Evolutionary conservation across 2,113 vertebrate species (phyloP).

Genomic region (Melanostigma gelatinosum): DNA sequence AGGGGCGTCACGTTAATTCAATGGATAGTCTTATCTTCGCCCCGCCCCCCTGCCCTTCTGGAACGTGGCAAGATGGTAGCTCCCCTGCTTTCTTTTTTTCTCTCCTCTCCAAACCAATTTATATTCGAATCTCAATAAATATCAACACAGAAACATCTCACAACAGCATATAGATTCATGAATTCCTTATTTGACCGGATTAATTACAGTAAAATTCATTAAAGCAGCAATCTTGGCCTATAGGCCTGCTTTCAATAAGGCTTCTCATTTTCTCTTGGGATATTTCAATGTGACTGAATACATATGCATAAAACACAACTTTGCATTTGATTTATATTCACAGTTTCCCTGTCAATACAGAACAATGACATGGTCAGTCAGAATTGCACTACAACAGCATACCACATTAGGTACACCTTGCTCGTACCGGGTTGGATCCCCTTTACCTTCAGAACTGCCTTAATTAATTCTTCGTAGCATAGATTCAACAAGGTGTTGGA

Average conservation of each 20-base stretch:
- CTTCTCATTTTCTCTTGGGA: not conserved
- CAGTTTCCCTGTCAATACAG: not conserved
- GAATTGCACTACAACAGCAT: too few relatives aligned
- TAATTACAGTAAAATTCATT: not conserved
- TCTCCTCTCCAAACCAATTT: too few relatives aligned
- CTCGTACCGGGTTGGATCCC: too few relatives aligned
- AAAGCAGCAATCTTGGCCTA: not conserved
- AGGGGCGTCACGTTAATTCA: constrained; percentile 70
- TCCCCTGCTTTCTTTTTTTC: not conserved
- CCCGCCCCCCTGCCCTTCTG: constrained; percentile 56
- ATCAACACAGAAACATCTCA: not conserved
- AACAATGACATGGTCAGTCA: too few relatives aligned
- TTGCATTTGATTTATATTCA: not conserved
- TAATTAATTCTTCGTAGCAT: too few relatives aligned
- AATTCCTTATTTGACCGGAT: not conserved
- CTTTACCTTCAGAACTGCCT: too few relatives aligned
- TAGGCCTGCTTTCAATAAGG: not conserved
- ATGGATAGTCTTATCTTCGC: constrained; percentile 53
- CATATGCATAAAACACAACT: not conserved
- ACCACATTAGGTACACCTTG: too few relatives aligned
- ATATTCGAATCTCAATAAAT: not conserved
- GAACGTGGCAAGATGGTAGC: constrained; percentile 82
- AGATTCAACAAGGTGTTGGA: too few relatives aligned
- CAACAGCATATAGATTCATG: not conserved
- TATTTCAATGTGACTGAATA: not conserved